A percentile compares a stretch with the other conserved stretches of the same genome.
These are phyloP conservation scores for Stictocephala bisonia DNA, from an alignment of 2,888 invertebrate species.

Conservation along the genomic window DNA sequence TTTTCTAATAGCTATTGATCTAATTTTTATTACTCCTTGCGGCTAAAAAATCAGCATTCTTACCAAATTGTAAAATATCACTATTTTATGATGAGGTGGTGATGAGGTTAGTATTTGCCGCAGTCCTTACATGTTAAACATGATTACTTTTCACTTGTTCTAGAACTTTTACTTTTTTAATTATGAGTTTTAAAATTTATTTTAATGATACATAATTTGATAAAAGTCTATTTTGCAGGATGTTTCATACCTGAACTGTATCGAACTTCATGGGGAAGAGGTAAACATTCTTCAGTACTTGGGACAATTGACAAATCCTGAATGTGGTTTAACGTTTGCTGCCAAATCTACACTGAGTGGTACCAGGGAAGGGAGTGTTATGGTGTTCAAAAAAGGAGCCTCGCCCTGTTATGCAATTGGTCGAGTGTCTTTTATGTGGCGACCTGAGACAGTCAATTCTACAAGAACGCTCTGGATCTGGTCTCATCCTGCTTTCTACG, in stretches of 20 bases:
- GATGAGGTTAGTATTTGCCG: no score
- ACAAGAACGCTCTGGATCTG: conserved; percentile 80
- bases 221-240: conserved; percentile 70
- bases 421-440: conserved; percentile 79
- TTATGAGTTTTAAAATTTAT: no score
- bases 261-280: conserved; percentile 77
- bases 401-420: conserved; percentile 82
- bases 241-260: conserved; percentile 81
- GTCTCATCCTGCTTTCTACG: conserved; percentile 81
- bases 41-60: no score
- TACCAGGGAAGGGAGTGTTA: conserved; percentile 76
- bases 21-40: no score
- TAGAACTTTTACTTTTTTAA: no score
- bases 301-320: conserved; percentile 68
- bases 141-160: no score
- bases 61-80: no score
- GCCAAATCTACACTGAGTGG: conserved; percentile 77
- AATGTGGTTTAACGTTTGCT: conserved; percentile 72
- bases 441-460: conserved; percentile 62
- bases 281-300: conserved; percentile 70
- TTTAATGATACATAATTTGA: no score
- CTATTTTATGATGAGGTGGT: no score
- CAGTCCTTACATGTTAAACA: no score
- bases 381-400: conserved; percentile 72
- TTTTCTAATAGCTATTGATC: no score